Base-by-base conservation (phyloP, 2,888 invertebrate species). In the Reticulitermes lucifugus region DNA sequence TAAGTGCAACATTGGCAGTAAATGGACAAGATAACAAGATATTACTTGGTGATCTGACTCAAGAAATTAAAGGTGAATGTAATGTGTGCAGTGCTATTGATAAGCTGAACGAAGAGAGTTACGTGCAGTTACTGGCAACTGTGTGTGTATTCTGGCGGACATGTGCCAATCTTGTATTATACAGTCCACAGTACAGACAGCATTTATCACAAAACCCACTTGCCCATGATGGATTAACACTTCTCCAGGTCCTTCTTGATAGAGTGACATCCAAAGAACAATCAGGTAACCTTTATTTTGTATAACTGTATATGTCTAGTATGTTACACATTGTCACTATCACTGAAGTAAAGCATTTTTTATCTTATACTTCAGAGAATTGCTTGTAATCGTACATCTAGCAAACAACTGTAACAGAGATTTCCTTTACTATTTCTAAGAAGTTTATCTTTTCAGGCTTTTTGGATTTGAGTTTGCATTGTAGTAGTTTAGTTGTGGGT, bases 141-240 rank as follows among this genome's bases (percentile, higher is more conserved):
- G 90, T 91, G 18, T 90, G 90, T 86, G 91, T 92, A 71, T 92
- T 93, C 87, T 93, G 93, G 93, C 91, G 91, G 89, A 91, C 91
- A 2, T 92, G 92, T 88, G 92, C 92, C 7, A 90, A 90, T 12
- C 88, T 94, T 77, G 92, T 93, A 60, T 88, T 94, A 81, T 93
- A 92, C 89, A 93, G 93, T 86, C 93, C 94, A 0, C 89, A 91
- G 90, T 93, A 94, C 88, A 90, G 94, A 1, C 88, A 89, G 87
- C 90, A 91, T 88, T 89, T 93, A 84, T 91, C 90, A 25, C 89
- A 89, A 41, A 91, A 92, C 89, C 83, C 88, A 0, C 90, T 91
- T 88, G 89, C 92, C 85, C 85, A 89, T 85, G 90, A 91, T 88
- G 91, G 91, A 86, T 91, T 90, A 87, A 90, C 90, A 85, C 88